Evolutionary conservation across 2,888 invertebrate species (phyloP), one percentile per base, ranked within the genome.

Genomic region (Clivina fossor): DNA sequence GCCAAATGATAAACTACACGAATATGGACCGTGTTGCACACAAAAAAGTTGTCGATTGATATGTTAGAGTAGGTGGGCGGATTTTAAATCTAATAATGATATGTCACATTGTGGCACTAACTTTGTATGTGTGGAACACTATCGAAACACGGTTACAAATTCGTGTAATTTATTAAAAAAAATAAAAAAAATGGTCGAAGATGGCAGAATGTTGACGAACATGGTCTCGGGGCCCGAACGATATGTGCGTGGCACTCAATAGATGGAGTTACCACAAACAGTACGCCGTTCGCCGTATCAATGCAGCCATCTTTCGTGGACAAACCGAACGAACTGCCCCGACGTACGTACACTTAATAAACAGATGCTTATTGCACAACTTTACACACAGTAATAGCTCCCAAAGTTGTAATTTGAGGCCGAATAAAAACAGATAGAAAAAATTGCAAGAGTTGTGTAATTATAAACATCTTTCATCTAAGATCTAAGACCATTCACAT

Each of bases 361-460:
- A 50, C 18, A 48, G 18, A 19, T 40, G 40, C 11, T 51, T 51
- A 51, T 51, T 51, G 51, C 51, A 51, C 44, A 44, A 53, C 44
- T 28, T 53, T 53, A 53, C 53, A 53, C 53, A 28, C 33, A 30
- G 30, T 30, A 30, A 30, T 2, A 30, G 30, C 13, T 11, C 30
- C 9, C 30, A 30, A 13, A 7, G 26, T 26, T 30, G 30, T 30
- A 19, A 40, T 40, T 40, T 40, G n/a, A 40, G 11, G 19, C 20
- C 8, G 16, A 37, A 9, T 37, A 9, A 9, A 13, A 9, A 15
- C 37, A 37, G 4, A 15, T 13, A 37, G 11, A 9, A 8, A n/a
- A 16, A 37, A 37, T 13, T 15, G 37, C 37, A 37, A 15, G 11
- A 30, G 30, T 30, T 9, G 9, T 11, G 30, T 30, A 13, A 11